Evolutionary conservation across 2,797 vertebrate species (phyloP), one percentile per base, ranked within the genome.

Genomic region (Erpetoichthys calabaricus): DNA sequence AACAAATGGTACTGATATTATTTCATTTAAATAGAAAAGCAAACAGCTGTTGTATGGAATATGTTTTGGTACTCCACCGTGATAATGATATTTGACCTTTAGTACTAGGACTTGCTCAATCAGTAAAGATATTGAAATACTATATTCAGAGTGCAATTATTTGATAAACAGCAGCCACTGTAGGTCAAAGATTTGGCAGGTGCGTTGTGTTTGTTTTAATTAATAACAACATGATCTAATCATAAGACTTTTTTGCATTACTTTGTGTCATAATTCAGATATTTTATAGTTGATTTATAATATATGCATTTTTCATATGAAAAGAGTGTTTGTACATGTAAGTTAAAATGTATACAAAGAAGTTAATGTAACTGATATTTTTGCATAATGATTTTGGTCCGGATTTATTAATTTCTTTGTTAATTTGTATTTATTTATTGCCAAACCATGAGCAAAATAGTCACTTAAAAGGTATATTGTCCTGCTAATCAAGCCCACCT

Each of bases 131-230:
- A 86, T 86, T 87, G 81, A 87, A 85, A 85, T 66, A 75, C 80
- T 80, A 81, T 84, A 85, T 86, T 87, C 84, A 86, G 85, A 85
- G 83, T 85, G 85, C 85, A 87, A 86, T 87, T 81, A 81, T 80
- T 84, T 84, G 82, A 85, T 85, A 84, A 86, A 87, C 81, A 83
- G 79, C 77, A 63, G 59, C 70, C 77, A 77, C 73, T 75, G 65
- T 70, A 70, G 78, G 77, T 81, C 74, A 74, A 71, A 70, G 78
- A 74, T 73, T 73, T 72, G 69, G 65, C 62, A 67, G 69, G 72
- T 71, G 58, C 52, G 65, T 71, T 72, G 58, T 62, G 73, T 76
- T 79, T 82, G 81, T 25, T 25, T 25, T 25, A 25, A 25, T 80
- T 82, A 82, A 80, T 65, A 71, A 78, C 81, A 77, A 67, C 69